Evolutionary conservation across 2,888 invertebrate genomes (phyloP), one percentile per base, ranked within the genome.

Genomic region (Rhingia campestris): DNA sequence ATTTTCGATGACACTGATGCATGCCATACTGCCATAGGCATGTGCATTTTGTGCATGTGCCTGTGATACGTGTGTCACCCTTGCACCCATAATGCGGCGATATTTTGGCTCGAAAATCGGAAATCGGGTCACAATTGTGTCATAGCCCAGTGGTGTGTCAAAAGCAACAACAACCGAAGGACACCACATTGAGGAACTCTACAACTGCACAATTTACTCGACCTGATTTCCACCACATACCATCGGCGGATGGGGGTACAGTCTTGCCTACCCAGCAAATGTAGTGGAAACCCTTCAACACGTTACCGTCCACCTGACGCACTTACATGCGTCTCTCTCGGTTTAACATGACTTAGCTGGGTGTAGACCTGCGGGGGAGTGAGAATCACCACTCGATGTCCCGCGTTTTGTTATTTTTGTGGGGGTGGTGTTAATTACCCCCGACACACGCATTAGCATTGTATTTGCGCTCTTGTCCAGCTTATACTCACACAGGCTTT

Each of bases 51-150:
- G 66, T 22, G 1, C 22, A 22, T 75, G 22, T 54, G 37, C 45
- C 53, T 30, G 12, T 45, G 64, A 76, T 72, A 72, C 70, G 59
- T 67, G 59, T 67, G 69, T 51, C 69, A 63, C 53, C 53, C 53
- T 66, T 66, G 33, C 69, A 61, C 45, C 70, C 66, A 77, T 81
- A 72, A 72, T 82, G 81, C 81, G 22, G 76, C 73, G 73, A 67
- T 81, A 74, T 75, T 81, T 72, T 49, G 76, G 47, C 64, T 39
- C 53, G 45, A 30, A 30, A 37, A 69, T 76, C 53, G 76, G 30
- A 67, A 49, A 76, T 61, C 53, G 76, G 76, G 76, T 76, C 76
- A 76, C 67, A 76, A 67, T 69, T 76, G 54, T 76, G 61, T 76
- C 67, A 69, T 41, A 76, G 56, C 58, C 22, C 22, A 22, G 22